Conservation (phyloP, 2,797 vertebrate genomes). For the Sphaeramia orbicularis region DNA sequence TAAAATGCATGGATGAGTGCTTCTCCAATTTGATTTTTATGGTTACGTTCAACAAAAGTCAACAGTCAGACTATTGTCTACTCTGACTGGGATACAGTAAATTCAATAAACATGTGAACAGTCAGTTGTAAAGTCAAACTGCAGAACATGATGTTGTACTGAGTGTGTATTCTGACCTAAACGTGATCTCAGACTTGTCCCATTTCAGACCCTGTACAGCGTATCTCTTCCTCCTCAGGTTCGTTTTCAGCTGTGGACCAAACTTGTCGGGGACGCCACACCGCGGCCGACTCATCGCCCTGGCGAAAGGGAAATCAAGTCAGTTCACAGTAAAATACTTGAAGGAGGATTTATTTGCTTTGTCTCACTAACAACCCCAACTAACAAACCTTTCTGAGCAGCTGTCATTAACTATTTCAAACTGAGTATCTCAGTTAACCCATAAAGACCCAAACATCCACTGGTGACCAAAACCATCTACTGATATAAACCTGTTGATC, state of each 20-base stretch:
- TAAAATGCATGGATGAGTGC: too few species aligned
- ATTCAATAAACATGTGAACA: neutral
- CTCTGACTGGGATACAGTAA: too few species aligned
- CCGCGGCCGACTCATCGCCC: slow-evolving; percentile 91
- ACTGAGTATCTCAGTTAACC: too few species aligned
- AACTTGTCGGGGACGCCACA: slow-evolving; percentile 95
- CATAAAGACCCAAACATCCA: too few species aligned
- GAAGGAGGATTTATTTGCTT: too few species aligned
- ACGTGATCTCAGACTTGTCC: slow-evolving; percentile 92
- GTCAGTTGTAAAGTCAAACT: neutral
- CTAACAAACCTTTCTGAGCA: too few species aligned
- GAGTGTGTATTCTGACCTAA: slow-evolving; percentile 82
- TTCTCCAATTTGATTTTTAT: too few species aligned
- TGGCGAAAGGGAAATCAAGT: slow-evolving; percentile 53
- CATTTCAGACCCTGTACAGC: slow-evolving; percentile 93
- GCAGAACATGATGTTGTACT: neutral
- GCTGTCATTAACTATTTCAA: neutral
- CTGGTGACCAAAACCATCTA: too few species aligned
- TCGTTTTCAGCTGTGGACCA: slow-evolving; percentile 91
- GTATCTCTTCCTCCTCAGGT: slow-evolving; percentile 91
- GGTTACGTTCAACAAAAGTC: too few species aligned
- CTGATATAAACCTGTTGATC: too few species aligned
- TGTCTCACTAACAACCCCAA: too few species aligned
- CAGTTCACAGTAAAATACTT: neutral
- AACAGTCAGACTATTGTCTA: too few species aligned